These are phyloP conservation scores for Neomonachus schauinslandi DNA, from an alignment of 2,113 vertebrate species.

Conservation along the genomic window DNA sequence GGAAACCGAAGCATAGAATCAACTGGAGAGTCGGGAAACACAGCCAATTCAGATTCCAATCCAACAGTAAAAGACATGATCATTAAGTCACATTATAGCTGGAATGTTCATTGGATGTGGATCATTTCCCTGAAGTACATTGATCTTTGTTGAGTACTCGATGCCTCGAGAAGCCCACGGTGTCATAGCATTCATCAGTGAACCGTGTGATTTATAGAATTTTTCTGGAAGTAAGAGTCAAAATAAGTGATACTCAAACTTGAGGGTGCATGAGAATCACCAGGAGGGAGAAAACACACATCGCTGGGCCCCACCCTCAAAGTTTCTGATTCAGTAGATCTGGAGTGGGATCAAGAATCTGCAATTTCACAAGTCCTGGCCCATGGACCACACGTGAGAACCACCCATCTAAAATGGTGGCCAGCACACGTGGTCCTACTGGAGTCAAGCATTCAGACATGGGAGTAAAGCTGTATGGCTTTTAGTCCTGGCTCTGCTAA, in stretches of 20 bases:
- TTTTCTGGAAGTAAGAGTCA: conserved; percentile 2
- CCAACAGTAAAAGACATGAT: not conserved
- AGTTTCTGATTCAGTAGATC: not conserved
- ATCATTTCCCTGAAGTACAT: not conserved
- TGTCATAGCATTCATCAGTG: not conserved
- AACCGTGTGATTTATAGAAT: not conserved
- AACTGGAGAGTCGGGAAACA: not conserved
- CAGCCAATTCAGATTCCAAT: not conserved
- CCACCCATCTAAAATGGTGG: accelerated
- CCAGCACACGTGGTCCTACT: not conserved
- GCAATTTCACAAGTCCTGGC: not conserved
- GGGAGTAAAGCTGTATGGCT: not conserved
- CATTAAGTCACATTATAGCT: not conserved
- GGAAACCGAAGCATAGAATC: conserved; percentile 35
- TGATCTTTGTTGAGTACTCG: not conserved
- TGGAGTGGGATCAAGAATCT: not conserved
- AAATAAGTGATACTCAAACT: not conserved
- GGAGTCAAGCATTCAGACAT: not conserved
- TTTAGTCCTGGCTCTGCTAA: not conserved
- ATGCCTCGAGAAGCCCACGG: not conserved
- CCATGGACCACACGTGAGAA: not conserved
- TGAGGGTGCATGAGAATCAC: not conserved
- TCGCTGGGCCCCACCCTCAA: not conserved
- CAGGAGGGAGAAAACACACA: not conserved
- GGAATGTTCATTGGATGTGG: not conserved